Base-by-base conservation (phyloP, 2,113 vertebrate genomes). In the Hemiscyllium ocellatum region DNA sequence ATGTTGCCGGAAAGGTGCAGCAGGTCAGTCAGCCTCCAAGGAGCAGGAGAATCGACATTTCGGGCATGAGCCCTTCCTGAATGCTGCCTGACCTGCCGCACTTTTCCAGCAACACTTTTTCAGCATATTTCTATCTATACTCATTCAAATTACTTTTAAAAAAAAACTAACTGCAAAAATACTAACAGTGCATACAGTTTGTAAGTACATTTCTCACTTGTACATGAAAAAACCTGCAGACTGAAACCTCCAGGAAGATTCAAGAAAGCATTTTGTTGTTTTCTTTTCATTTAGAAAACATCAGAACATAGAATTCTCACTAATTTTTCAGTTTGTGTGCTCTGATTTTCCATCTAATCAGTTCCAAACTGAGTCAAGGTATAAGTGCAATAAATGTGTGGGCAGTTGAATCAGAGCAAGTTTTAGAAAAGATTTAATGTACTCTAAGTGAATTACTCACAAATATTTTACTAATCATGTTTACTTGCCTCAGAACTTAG, bases 251-350 rank as follows among this genome's bases (percentile, higher is more conserved):
- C 0, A 2, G 61, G 61, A n/a, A 93, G 56, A 66, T 66, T 66
- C 20, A 42, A 37, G 33, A 33, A 66, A 66, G 10, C 85, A 22
- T 37, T 65, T 93, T 83, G 37, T 66, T 65, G 15, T 65, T 91
- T 91, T n/a, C 17, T 66, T 93, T 90, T 66, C n/a, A 90, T 33
- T 61, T 61, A 68, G 22, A 93, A 93, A 66, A 90, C 87, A 61
- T 37, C 4, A 93, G 37, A 37, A 7, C 61, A 66, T 5, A 15
- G 33, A 19, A 17, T 37, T 17, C 89, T 66, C 33, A 37, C 66
- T 8, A 19, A 37, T 90, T 66, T 66, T 17, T 15, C 20, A 61
- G 50, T n/a, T 29, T 61, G 50, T 52, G 52, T n/a, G 42, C 29
- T 66, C 19, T 15, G 52, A 29, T 61, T 4, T 37, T 19, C 61